Base-by-base conservation (phyloP, 2,113 vertebrate species). In the Ochotona princeps region DNA sequence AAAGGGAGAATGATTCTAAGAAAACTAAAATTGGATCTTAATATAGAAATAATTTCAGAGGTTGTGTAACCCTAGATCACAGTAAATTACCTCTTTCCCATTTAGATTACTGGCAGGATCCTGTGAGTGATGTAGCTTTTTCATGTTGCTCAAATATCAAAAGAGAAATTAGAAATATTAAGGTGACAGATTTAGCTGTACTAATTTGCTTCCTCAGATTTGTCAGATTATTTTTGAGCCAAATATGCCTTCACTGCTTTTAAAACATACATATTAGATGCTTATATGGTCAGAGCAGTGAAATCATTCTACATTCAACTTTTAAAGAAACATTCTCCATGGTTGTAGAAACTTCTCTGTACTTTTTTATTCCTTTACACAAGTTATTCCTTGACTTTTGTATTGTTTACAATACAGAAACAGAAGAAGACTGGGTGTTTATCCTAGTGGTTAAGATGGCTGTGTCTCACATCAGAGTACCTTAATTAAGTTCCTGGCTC, bases 11-110 rank as follows among this genome's bases (percentile, higher is more conserved):
- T 5, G 54, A 35, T 28, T 65, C 51, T 67, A 84, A 91, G 67
- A 66, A 85, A 83, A 73, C 74, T 66, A 47, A 87, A 91, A 69
- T 67, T 65, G 60, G n/a, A 47, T 15, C 23, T 63, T 70, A 73
- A 61, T 57, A 74, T 21, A 69, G 76, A 92, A 87, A 96, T 80
- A 7, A 90, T 61, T 89, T 80, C 65, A 83, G 70, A 72, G 23
- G 44, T 83, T 60, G 44, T 18, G 21, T 87, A 63, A 69, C 12
- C 44, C 38, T 90, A 90, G 12, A 82, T 79, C 85, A 65, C 4
- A 47, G 2, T 51, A 35, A 35, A 80, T 90, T 66, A 61, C 35
- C 32, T 69, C 18, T 63, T 35, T 79, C 44, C 30, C 12, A 66
- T 86, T 54, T 83, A 35, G 18, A 20, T 93, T 92, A 65, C 28